Conservation (phyloP, 2,888 invertebrate genomes). For the Pandemis corylana region DNA sequence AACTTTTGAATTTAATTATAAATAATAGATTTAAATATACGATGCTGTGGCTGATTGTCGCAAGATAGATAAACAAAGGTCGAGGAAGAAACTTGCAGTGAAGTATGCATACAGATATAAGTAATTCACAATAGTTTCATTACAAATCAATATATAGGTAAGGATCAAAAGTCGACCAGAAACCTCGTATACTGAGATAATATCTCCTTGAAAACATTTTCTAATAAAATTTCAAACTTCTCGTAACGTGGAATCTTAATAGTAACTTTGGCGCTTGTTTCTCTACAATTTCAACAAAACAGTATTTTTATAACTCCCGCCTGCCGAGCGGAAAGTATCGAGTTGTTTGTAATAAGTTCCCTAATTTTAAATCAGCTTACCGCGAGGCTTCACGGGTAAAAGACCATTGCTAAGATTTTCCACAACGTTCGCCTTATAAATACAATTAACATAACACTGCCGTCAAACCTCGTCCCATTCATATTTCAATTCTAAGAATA, state of each 20-base stretch:
- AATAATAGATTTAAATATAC: too few relatives aligned
- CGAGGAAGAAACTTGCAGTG: too few relatives aligned
- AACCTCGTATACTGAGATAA: neutral
- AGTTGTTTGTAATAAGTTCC: constrained; percentile 37
- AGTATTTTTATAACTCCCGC: constrained; percentile 19
- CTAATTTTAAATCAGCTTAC: constrained; percentile 40
- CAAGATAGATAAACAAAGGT: too few relatives aligned
- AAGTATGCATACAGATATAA: too few relatives aligned
- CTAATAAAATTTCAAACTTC: constrained; percentile 18
- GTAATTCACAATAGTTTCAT: neutral
- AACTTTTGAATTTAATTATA: too few relatives aligned
- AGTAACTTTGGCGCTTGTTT: constrained; percentile 28
- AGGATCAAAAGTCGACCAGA: neutral
- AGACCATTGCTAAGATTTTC: constrained; percentile 31
- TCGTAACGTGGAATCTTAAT: constrained; percentile 9
- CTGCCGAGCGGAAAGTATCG: constrained; percentile 16
- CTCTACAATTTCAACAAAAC: constrained; percentile 21
- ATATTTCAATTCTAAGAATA: constrained; percentile 11
- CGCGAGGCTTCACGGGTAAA: constrained; percentile 21
- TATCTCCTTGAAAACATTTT: neutral
- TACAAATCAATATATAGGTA: neutral
- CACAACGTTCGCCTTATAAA: constrained; percentile 24
- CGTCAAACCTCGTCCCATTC: constrained; percentile 4
- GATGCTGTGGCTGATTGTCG: too few relatives aligned
- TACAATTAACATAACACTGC: constrained; percentile 26